A percentile compares a stretch with the other conserved stretches of the same genome.
Evolutionary conservation across 1,140 invertebrate species (phyloP).

Genomic region (Phortica variegata): DNA sequence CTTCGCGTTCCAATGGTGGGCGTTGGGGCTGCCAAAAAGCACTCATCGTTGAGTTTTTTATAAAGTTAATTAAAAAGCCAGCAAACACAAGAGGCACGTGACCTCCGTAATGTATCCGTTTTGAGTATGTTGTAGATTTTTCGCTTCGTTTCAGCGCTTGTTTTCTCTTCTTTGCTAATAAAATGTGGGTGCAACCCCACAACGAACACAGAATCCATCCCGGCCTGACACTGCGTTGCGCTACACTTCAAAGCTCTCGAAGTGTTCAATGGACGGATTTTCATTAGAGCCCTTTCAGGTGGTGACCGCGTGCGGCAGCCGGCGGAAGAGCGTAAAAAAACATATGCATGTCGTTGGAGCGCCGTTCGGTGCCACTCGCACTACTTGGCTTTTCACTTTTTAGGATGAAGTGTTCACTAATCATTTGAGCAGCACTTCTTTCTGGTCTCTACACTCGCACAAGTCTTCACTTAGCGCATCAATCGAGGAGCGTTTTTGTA

Average conservation of each 20-base stretch:
- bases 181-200: constrained; percentile 14
- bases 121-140: constrained; percentile 24
- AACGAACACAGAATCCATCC: no score
- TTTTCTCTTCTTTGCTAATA: constrained; percentile 19
- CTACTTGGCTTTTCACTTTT: constrained; percentile 57
- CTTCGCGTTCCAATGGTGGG: constrained; percentile 1
- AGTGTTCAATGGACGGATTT: no score
- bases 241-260: no score
- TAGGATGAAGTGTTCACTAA: constrained; percentile 46
- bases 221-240: no score
- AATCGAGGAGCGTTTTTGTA: constrained; percentile 27
- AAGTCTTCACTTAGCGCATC: constrained; percentile 14
- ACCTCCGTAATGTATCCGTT: constrained; percentile 51
- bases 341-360: constrained; percentile 48
- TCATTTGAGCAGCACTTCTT: constrained; percentile 31
- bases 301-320: constrained; percentile 36
- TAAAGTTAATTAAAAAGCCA: constrained; percentile 54
- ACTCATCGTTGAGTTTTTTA: constrained; percentile 43
- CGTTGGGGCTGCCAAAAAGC: constrained; percentile 38
- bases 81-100: constrained; percentile 41
- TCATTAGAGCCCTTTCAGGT: constrained; percentile 47
- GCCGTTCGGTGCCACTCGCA: constrained; percentile 49
- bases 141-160: constrained; percentile 14
- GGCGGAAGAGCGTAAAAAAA: constrained; percentile 31
- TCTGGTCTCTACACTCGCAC: constrained; percentile 22